Evolutionary conservation across 2,888 invertebrate species (phyloP).

Genomic region (Myathropa florea): DNA sequence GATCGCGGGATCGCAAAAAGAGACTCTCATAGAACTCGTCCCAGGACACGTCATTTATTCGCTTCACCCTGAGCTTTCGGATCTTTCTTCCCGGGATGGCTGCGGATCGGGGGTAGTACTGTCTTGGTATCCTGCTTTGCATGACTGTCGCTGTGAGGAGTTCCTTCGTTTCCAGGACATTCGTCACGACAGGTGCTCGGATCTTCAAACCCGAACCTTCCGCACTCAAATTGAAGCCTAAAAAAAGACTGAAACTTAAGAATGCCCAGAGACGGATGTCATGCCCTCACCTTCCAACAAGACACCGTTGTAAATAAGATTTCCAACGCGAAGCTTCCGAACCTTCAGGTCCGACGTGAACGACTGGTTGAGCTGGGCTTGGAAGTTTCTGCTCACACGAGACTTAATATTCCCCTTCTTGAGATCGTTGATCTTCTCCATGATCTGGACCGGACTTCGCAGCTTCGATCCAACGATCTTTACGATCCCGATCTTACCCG

Average conservation of each 20-base stretch:
- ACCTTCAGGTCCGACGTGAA: slow-evolving; percentile 70
- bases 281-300: slow-evolving; percentile 74
- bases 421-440: slow-evolving; percentile 71
- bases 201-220: slow-evolving; percentile 67
- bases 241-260: neutral
- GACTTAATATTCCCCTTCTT: slow-evolving; percentile 53
- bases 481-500: slow-evolving; percentile 72
- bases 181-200: slow-evolving; percentile 70
- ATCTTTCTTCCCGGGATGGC: slow-evolving; percentile 19
- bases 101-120: slow-evolving; percentile 39
- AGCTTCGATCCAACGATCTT: slow-evolving; percentile 72
- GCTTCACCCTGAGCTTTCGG: slow-evolving; percentile 70
- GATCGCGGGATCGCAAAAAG: slow-evolving; percentile 76
- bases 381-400: slow-evolving; percentile 66
- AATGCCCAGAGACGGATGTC: neutral
- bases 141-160: slow-evolving; percentile 69
- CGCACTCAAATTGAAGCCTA: slow-evolving; percentile 73
- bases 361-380: slow-evolving; percentile 7
- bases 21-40: slow-evolving; percentile 74
- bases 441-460: slow-evolving; percentile 75
- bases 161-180: slow-evolving; percentile 72
- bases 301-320: slow-evolving; percentile 75
- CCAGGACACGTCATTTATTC: slow-evolving; percentile 76
- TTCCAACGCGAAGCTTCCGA: slow-evolving; percentile 73
- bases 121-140: neutral